These are phyloP conservation scores for Pomacea maculata DNA, from an alignment of 1,140 invertebrate genomes.

Conservation along the genomic window DNA sequence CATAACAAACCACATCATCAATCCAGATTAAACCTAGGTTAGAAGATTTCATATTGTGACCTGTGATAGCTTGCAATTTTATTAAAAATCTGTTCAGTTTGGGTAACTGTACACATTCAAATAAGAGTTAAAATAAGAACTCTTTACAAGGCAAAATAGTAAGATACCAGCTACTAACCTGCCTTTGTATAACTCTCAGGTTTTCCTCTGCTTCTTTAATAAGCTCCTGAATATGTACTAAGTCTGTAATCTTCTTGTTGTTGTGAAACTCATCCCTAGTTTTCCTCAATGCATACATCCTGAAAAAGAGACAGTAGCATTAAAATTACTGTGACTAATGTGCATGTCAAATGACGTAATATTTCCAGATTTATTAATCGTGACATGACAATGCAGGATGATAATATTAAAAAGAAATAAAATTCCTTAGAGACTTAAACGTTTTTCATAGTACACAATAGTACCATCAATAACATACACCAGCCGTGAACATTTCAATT, in stretches of 20 bases:
- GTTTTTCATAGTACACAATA: neutral
- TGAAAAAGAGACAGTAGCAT: constrained; percentile 36
- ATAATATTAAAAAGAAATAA: neutral
- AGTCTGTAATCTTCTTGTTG: constrained; percentile 55
- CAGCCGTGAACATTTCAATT: too few species aligned
- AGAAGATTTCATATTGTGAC: neutral
- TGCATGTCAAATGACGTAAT: neutral
- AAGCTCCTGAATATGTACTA: constrained; percentile 45
- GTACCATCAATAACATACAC: neutral
- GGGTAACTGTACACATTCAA: neutral
- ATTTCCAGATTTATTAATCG: neutral
- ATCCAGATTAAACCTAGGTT: too few species aligned
- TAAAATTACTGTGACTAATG: neutral
- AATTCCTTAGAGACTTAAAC: neutral
- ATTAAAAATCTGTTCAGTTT: neutral
- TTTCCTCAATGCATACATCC: constrained; percentile 60
- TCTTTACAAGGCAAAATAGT: too few species aligned
- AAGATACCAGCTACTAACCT: constrained; percentile 41
- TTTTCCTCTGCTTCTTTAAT: constrained; percentile 57
- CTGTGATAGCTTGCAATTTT: neutral
- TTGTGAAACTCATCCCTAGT: constrained; percentile 61
- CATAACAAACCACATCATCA: neutral
- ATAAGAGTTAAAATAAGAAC: too few species aligned
- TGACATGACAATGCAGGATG: neutral
- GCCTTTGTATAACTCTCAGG: constrained; percentile 62